Evolutionary conservation across 2,797 vertebrate genomes (phyloP), one percentile per base, ranked within the genome.

Genomic region (Poliocrania exsul): DNA sequence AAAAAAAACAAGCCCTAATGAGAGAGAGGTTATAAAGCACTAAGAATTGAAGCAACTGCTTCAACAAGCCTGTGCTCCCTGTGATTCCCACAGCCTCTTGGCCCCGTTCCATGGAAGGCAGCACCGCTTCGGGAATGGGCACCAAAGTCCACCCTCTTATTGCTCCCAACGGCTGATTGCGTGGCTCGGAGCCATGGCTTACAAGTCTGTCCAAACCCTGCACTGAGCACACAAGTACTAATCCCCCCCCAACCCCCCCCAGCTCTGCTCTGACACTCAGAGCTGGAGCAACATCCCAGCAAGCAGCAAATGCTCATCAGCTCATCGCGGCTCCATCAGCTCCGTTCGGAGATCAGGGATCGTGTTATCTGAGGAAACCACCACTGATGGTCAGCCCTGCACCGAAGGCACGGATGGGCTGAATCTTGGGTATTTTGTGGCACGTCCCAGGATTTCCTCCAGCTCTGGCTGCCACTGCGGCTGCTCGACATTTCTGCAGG

Each of bases 61-160:
- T 10, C 51, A 92, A 93, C 91, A 89, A 95, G 84, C 81, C 72
- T 53, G 62, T 8, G 61, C 80, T 82, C 72, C 87, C 61, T 65
- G 74, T 8, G 64, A 94, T 97, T 96, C 95, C 94, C 92, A 94
- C 95, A 95, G 93, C 72, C 84, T 56, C 35, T 88, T 93, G 95
- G 94, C 93, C 44, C 51, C 3, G 6, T 85, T 91, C 91, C 95
- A 94, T 16, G 14, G 81, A 90, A 93, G 82, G 84, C 91, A 91
- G 93, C 89, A 44, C 81, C 3, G 3, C 85, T 94, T 69, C 25
- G 23, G 89, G 87, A 92, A 80, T 1, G 33, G 95, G 89, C 86
- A 94, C 88, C 88, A 6, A 91, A 92, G 92, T 93, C 94, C 93
- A 87, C 57, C 57, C 81, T 86, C 79, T 82, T 26, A 64, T 44